These are phyloP conservation scores for Silurus lanzhouensis DNA, from an alignment of 2,797 vertebrate genomes.

Conservation along the genomic window DNA sequence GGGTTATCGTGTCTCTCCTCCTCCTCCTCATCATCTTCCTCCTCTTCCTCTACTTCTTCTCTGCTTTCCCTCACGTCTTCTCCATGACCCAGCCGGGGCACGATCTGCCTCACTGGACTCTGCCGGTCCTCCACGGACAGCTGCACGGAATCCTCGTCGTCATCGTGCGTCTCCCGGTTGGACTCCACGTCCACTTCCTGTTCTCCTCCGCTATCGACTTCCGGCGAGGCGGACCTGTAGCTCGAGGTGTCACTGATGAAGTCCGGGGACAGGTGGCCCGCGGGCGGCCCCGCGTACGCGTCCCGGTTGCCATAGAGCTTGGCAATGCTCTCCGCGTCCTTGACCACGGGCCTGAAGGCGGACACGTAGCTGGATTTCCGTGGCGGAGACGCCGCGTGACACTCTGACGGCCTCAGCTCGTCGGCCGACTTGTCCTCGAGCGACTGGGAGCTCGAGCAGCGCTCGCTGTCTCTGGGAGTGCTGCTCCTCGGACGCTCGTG, in stretches of 20 bases:
- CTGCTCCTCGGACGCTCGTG: slow-evolving; percentile 70
- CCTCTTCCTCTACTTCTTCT: slow-evolving; percentile 43
- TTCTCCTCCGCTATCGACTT: slow-evolving; percentile 80
- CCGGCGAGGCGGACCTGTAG: slow-evolving; percentile 84
- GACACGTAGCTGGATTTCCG: slow-evolving; percentile 89
- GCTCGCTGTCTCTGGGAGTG: slow-evolving; percentile 77
- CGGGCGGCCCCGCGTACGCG: slow-evolving; percentile 71
- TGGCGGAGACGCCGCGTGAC: slow-evolving; percentile 56
- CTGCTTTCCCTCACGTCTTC: slow-evolving; percentile 53
- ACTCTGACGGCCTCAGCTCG: slow-evolving; percentile 68
- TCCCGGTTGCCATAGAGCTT: slow-evolving; percentile 94
- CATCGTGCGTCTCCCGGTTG: slow-evolving; percentile 73
- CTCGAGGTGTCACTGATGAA: slow-evolving; percentile 93
- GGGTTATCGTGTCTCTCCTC: slow-evolving; percentile 1
- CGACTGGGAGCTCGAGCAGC: slow-evolving; percentile 67
- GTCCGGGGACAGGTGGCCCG: slow-evolving; percentile 88
- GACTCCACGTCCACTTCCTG: slow-evolving; percentile 91
- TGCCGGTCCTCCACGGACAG: slow-evolving; percentile 68
- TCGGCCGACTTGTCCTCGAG: slow-evolving; percentile 79
- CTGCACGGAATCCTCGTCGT: slow-evolving; percentile 80
- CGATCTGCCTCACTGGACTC: slow-evolving; percentile 63
- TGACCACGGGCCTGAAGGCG: slow-evolving; percentile 92
- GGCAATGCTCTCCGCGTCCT: slow-evolving; percentile 91
- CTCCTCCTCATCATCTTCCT: neutral
- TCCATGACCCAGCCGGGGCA: slow-evolving; percentile 33